phyloP scores from a whole-genome alignment of 2,113 vertebrate species.

The Otocyon megalotis region DNA sequence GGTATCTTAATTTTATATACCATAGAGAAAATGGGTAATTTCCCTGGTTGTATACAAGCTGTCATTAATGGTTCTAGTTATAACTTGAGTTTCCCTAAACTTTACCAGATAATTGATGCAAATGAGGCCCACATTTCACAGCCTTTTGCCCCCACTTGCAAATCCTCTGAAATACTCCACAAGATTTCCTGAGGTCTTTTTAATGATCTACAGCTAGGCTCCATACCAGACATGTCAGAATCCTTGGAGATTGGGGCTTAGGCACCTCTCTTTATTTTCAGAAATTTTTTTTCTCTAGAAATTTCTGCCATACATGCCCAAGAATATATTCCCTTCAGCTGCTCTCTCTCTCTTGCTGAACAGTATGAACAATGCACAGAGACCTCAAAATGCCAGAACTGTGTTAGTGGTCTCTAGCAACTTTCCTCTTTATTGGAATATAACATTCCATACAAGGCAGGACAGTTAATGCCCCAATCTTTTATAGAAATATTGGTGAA shows the following conservation, averaged over 20 bases:
- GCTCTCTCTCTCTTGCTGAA: background rate
- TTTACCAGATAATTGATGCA: background rate
- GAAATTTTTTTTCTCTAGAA: background rate
- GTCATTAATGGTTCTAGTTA: background rate
- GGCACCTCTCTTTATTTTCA: background rate
- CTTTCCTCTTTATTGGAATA: background rate
- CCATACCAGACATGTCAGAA: background rate
- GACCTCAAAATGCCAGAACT: background rate
- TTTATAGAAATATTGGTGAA: background rate
- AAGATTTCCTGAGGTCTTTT: conserved; percentile 20
- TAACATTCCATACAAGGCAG: background rate
- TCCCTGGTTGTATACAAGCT: background rate
- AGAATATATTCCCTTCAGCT: background rate
- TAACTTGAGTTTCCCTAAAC: background rate
- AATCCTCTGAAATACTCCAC: background rate
- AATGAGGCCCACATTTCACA: background rate
- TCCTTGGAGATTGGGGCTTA: background rate
- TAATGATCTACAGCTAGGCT: background rate
- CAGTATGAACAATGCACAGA: background rate
- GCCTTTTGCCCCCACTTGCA: background rate
- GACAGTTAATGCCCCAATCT: background rate
- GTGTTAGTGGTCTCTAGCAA: background rate
- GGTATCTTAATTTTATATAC: background rate
- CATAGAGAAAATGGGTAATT: background rate
- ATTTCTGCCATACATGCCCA: background rate